These are phyloP conservation scores for Sceloporus tristichus DNA, from an alignment of 2,113 vertebrate genomes.

Conservation along the genomic window DNA sequence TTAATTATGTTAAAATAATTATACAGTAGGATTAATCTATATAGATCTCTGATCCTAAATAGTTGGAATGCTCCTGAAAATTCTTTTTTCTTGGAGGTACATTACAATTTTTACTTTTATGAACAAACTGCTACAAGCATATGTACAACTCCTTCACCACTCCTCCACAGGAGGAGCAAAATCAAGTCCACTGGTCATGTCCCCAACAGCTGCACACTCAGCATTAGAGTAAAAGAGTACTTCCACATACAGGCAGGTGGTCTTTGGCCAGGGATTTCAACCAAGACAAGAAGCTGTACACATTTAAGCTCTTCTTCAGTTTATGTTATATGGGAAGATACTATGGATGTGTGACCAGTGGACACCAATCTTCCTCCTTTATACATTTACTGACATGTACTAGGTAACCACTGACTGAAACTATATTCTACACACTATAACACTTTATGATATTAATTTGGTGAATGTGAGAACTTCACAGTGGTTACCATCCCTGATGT, in stretches of 20 bases:
- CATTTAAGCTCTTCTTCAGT: background rate
- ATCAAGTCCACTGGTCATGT: no score
- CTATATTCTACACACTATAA: background rate
- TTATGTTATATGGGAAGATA: background rate
- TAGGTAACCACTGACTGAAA: conserved; percentile 15
- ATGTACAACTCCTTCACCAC: background rate
- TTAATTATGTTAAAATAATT: background rate
- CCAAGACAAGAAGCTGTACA: no score
- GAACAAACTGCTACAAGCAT: background rate
- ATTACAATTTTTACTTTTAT: background rate
- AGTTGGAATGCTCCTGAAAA: background rate
- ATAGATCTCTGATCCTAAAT: background rate
- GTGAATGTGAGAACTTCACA: background rate
- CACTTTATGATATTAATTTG: background rate
- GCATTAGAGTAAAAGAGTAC: background rate
- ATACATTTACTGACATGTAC: background rate
- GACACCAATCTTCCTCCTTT: background rate
- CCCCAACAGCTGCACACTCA: background rate
- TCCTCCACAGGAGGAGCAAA: background rate
- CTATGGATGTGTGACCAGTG: background rate
- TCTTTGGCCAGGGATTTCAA: background rate
- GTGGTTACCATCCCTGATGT: background rate
- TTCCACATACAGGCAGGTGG: background rate
- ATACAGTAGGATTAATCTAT: background rate
- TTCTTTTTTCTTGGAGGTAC: background rate